Percentiles rank a stretch among this genome's conserved stretches.
These are phyloP conservation scores for Archocentrus centrarchus DNA, from an alignment of 2,113 vertebrate genomes.

Conservation along the genomic window DNA sequence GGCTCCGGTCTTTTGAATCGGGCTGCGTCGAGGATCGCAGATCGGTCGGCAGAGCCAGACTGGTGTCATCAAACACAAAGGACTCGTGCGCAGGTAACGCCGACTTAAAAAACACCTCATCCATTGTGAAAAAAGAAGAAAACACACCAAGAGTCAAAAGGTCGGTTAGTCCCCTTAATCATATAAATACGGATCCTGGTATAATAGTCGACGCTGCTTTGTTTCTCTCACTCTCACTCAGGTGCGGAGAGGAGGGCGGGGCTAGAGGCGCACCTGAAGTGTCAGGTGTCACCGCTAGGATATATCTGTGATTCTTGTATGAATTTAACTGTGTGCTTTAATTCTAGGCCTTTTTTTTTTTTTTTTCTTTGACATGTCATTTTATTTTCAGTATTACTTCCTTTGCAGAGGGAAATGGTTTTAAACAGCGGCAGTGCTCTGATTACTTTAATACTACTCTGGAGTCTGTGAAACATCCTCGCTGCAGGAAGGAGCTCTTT, in stretches of 20 bases:
- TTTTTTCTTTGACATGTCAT: no score
- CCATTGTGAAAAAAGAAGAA: conserved; percentile 21
- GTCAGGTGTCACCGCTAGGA: conserved; percentile 46
- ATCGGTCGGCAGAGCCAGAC: conserved; percentile 72
- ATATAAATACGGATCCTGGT: background rate
- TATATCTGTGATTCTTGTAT: background rate
- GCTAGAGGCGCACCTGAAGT: conserved; percentile 52
- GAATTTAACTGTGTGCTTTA: background rate
- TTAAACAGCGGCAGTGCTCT: background rate
- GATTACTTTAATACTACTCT: no score
- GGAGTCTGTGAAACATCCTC: no score
- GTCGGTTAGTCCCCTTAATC: background rate
- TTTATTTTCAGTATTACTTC: no score
- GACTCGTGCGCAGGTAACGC: conserved; percentile 35
- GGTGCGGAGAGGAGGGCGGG: conserved; percentile 25
- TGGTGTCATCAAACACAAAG: conserved; percentile 59
- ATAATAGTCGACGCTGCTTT: conserved; percentile 10
- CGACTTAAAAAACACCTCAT: conserved; percentile 61
- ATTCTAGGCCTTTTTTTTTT: no score
- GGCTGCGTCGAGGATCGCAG: background rate
- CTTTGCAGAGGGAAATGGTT: background rate
- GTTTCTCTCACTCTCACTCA: conserved; percentile 2
- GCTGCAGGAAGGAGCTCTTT: no score
- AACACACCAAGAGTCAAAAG: rapidly evolving
- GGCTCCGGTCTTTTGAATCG: conserved; percentile 18